Evolutionary conservation across 2,888 invertebrate species (phyloP), one percentile per base, ranked within the genome.

Genomic region (Plagodis dolabraria): DNA sequence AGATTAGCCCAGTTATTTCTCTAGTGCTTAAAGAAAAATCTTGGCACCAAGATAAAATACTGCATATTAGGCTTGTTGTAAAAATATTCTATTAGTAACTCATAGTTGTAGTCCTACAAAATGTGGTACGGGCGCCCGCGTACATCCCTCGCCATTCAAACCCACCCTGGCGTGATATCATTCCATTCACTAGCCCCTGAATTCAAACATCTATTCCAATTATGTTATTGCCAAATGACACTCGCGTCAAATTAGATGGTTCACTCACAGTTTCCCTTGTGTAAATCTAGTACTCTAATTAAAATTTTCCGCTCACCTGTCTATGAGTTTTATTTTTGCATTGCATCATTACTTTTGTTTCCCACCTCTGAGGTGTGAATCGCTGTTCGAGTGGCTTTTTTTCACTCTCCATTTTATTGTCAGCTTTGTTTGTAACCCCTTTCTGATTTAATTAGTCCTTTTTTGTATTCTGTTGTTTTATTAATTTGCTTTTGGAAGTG

Each of bases 291-390:
- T 86, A 79, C 80, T 79, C 86, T 92, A 90, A 92, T 92, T 92
- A 91, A 91, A 91, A 88, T 86, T 87, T 89, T 79, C 87, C 89
- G 89, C 83, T 78, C 74, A 72, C 78, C 72, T 78, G 71, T 70
- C 65, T 64, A 64, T 62, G 65, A 66, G 67, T 72, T 77, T 77
- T 77, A 77, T 82, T 79, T 75, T 76, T 74, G 71, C 64, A 64
- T 74, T 77, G 77, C 76, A 73, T 79, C 76, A 75, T 76, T 74
- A 74, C 79, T 87, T 89, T 88, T 89, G 83, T 87, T 87, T 87
- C 82, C 81, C 90, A 91, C 89, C 87, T 89, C 81, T 80, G 87
- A 92, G 88, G 92, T 92, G 92, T 86, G 89, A 91, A 88, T 76
- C 72, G 77, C 64, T 73, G 60, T 74, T 74, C 63, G 75, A 83